phyloP scores from a whole-genome alignment of 2,888 invertebrate species.

The Hypolimnas misippus region DNA sequence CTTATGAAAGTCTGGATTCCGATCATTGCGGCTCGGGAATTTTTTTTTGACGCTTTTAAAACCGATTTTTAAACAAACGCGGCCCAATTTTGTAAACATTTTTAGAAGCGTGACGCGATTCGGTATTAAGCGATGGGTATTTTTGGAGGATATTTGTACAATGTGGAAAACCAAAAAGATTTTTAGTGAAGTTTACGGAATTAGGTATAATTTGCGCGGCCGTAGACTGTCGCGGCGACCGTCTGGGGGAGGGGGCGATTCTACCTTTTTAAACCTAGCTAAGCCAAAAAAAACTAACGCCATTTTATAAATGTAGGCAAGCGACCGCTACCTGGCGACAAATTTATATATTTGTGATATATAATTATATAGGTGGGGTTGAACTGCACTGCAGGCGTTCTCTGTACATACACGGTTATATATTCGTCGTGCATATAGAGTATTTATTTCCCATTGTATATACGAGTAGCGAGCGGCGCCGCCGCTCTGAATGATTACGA shows the following conservation, averaged over 20 bases:
- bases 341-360: slow-evolving; percentile 62
- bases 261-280: slow-evolving; percentile 60
- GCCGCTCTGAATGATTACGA: slow-evolving; percentile 47
- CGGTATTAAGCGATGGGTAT: slow-evolving; percentile 51
- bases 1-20: slow-evolving; percentile 44
- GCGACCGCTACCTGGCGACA: slow-evolving; percentile 32
- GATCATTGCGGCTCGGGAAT: slow-evolving; percentile 43
- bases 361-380: slow-evolving; percentile 37
- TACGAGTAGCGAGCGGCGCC: slow-evolving; percentile 66
- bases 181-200: slow-evolving; percentile 57
- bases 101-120: slow-evolving; percentile 31
- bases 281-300: slow-evolving; percentile 76
- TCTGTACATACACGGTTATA: slow-evolving; percentile 76
- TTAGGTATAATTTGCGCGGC: slow-evolving; percentile 38
- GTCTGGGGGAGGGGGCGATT: slow-evolving; percentile 1
- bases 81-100: slow-evolving; percentile 41
- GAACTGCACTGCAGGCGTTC: slow-evolving; percentile 45
- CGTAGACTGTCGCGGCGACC: slow-evolving; percentile 9
- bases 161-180: slow-evolving; percentile 75
- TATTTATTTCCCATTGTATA: slow-evolving; percentile 83
- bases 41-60: slow-evolving; percentile 50
- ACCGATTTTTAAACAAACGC: slow-evolving; percentile 24
- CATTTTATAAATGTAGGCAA: slow-evolving; percentile 57
- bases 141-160: slow-evolving; percentile 72
- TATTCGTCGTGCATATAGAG: slow-evolving; percentile 70